Evolutionary conservation across 2,113 vertebrate genomes (phyloP).

Genomic region (Tragelaphus strepsiceros): DNA sequence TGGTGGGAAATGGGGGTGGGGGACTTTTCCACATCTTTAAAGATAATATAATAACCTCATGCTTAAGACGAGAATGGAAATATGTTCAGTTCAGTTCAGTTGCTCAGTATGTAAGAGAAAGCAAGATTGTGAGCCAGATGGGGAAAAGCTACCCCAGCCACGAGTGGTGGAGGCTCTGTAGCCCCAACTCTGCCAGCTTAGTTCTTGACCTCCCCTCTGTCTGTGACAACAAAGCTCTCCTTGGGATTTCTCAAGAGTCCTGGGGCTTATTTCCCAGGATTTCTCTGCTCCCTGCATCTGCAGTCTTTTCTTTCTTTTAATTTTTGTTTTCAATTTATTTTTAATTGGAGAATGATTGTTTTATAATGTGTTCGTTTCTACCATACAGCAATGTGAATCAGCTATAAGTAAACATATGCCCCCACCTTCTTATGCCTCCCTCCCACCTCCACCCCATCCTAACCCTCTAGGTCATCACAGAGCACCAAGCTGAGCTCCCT

Average conservation of each 20-base stretch:
- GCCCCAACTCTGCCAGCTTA: not conserved
- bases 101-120: not conserved
- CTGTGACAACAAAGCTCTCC: not conserved
- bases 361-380: not conserved
- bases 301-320: not conserved
- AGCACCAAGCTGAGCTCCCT: not conserved
- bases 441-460: not conserved
- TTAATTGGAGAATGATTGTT: not conserved
- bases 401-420: not conserved
- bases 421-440: not conserved
- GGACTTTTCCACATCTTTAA: conserved; percentile 26
- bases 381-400: not conserved
- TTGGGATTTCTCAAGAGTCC: not conserved
- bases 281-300: not conserved
- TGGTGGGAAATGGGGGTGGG: conserved; percentile 33
- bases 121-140: not conserved
- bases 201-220: not conserved
- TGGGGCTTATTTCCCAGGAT: not conserved
- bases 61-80: not conserved
- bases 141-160: not conserved
- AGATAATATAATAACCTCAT: not conserved
- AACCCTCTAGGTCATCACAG: not conserved
- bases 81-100: not conserved
- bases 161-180: not conserved
- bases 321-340: not conserved